A percentile compares a stretch with the other conserved stretches of the same genome.
Evolutionary conservation across 2,888 invertebrate genomes (phyloP).

Genomic region (Acanthosoma haemorrhoidale): DNA sequence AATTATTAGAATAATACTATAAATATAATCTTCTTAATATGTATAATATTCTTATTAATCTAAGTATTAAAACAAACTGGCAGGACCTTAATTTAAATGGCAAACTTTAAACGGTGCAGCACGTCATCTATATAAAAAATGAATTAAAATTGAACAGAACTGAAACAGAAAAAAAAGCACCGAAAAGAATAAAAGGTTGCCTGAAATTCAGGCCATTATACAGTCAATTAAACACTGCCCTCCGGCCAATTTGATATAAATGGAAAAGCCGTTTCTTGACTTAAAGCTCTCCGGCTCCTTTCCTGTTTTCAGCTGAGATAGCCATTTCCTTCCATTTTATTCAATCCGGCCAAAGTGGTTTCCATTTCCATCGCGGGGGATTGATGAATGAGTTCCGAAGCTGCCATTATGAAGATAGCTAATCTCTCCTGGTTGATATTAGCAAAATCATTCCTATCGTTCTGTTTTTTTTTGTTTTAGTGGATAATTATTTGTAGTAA

Average conservation of each 20-base stretch:
- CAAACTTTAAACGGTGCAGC: too few relatives aligned
- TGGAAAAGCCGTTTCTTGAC: neutral
- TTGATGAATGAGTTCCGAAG: neutral
- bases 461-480: too few relatives aligned
- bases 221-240: neutral
- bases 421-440: too few relatives aligned
- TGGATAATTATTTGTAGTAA: too few relatives aligned
- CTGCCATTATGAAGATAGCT: neutral
- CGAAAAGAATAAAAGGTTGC: neutral
- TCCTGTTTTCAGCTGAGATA: conserved; percentile 1
- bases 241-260: neutral
- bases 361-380: neutral
- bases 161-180: neutral
- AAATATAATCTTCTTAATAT: too few relatives aligned
- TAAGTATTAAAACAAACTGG: too few relatives aligned
- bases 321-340: neutral
- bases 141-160: too few relatives aligned
- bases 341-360: neutral
- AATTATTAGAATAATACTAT: too few relatives aligned
- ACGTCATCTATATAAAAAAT: too few relatives aligned
- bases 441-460: too few relatives aligned
- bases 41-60: too few relatives aligned
- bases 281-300: neutral
- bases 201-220: neutral
- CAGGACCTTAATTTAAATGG: too few relatives aligned